These are phyloP conservation scores for Polyommatus iphigenia DNA, from an alignment of 2,888 invertebrate species.

Conservation along the genomic window DNA sequence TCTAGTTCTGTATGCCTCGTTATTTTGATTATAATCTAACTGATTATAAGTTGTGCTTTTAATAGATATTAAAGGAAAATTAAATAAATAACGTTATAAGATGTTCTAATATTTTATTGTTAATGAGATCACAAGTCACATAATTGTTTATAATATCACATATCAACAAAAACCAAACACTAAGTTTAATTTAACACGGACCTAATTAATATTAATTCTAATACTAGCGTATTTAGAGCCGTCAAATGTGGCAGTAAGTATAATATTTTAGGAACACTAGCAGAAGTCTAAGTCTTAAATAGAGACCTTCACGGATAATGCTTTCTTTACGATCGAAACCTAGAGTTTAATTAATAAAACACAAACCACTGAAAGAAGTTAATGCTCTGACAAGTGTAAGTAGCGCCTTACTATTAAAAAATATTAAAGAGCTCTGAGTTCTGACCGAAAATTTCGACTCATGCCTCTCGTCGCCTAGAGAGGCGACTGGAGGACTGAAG, in stretches of 20 bases:
- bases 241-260: slow-evolving; percentile 1
- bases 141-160: slow-evolving; percentile 58
- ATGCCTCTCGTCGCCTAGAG: too few species aligned
- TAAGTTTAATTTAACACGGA: slow-evolving; percentile 7
- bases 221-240: slow-evolving; percentile 4
- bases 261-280: not conserved
- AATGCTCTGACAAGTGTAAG: too few species aligned
- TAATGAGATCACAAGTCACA: slow-evolving; percentile 75
- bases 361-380: too few species aligned
- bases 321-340: too few species aligned
- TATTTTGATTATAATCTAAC: too few species aligned
- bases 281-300: not conserved
- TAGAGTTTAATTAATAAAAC: too few species aligned
- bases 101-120: slow-evolving; percentile 62
- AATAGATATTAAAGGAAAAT: not conserved
- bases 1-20: too few species aligned
- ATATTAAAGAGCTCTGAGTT: too few species aligned
- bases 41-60: too few species aligned
- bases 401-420: too few species aligned
- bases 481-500: too few species aligned
- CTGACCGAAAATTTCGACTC: too few species aligned
- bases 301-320: not conserved
- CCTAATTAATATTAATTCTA: not conserved
- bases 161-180: slow-evolving; percentile 24
- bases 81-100: not conserved